These are phyloP conservation scores for Planococcus citri DNA, from an alignment of 1,140 invertebrate species.

Conservation along the genomic window DNA sequence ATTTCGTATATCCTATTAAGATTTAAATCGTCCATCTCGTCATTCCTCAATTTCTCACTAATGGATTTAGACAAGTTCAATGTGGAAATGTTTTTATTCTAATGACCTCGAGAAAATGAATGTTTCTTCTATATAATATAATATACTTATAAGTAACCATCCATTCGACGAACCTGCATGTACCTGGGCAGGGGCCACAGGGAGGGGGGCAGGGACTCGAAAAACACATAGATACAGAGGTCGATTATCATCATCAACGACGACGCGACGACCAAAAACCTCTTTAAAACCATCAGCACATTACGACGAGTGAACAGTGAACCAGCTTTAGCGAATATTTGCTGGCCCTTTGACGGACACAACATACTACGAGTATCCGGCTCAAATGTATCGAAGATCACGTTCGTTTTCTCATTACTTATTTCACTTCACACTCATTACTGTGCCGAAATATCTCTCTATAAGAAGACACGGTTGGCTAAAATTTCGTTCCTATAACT, in stretches of 20 bases:
- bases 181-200: too few species aligned
- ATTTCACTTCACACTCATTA: too few species aligned
- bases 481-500: too few species aligned
- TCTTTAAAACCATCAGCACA: not conserved
- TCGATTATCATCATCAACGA: too few species aligned
- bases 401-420: not conserved
- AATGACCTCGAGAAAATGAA: slow-evolving; percentile 6
- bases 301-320: not conserved
- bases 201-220: too few species aligned
- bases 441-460: too few species aligned
- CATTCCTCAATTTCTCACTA: slow-evolving; percentile 14
- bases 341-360: not conserved
- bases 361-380: too few species aligned
- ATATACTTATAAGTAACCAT: not conserved
- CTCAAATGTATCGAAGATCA: slow-evolving; percentile 3
- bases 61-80: slow-evolving; percentile 20
- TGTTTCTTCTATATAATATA: not conserved
- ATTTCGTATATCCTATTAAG: slow-evolving; percentile 17
- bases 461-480: too few species aligned
- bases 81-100: slow-evolving; percentile 16
- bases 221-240: too few species aligned
- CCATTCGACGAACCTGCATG: too few species aligned
- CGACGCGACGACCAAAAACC: too few species aligned
- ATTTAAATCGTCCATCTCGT: slow-evolving; percentile 11
- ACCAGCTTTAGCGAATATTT: not conserved